These are phyloP conservation scores for Choreutis nemorana DNA, from an alignment of 2,888 invertebrate species.

Conservation along the genomic window DNA sequence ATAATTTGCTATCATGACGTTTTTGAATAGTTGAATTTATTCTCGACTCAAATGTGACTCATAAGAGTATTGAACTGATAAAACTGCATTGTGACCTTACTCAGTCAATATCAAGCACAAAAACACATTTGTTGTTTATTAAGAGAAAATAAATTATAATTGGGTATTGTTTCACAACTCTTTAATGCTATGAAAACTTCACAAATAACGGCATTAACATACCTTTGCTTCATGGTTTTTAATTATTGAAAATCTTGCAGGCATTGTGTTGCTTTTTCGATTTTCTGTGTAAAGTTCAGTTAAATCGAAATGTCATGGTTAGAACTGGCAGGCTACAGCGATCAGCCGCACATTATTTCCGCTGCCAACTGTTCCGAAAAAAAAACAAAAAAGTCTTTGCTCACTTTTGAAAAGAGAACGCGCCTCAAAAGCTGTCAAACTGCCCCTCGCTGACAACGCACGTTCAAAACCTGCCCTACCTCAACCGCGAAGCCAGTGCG, in stretches of 20 bases:
- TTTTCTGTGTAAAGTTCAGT: too few relatives aligned
- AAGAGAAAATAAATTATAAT: constrained; percentile 10
- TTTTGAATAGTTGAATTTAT: constrained; percentile 19
- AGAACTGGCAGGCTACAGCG: constrained; percentile 34
- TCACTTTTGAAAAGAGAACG: constrained; percentile 58
- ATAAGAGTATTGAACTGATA: constrained; percentile 37
- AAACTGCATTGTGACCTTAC: constrained; percentile 25
- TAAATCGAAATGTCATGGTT: constrained; percentile 3
- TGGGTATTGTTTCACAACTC: constrained; percentile 1
- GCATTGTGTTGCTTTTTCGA: too few relatives aligned
- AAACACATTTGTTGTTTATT: constrained; percentile 17
- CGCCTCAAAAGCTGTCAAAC: constrained; percentile 62
- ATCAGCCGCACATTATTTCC: constrained; percentile 26
- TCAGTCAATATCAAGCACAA: constrained; percentile 17
- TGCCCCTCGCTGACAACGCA: constrained; percentile 29
- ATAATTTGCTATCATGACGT: constrained; percentile 10
- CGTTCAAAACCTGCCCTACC: constrained; percentile 45
- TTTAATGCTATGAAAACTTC: too few relatives aligned
- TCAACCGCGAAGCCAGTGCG: constrained; percentile 37
- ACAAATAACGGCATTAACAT: not conserved
- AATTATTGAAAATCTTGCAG: constrained; percentile 1
- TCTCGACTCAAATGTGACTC: constrained; percentile 18
- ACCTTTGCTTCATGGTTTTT: not conserved
- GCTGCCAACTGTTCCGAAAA: too few relatives aligned
- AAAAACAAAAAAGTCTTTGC: constrained; percentile 24